Percentiles rank a stretch among this genome's conserved stretches.
phyloP scores from a whole-genome alignment of 2,888 invertebrate genomes.

The Dysmachus trigonus region DNA sequence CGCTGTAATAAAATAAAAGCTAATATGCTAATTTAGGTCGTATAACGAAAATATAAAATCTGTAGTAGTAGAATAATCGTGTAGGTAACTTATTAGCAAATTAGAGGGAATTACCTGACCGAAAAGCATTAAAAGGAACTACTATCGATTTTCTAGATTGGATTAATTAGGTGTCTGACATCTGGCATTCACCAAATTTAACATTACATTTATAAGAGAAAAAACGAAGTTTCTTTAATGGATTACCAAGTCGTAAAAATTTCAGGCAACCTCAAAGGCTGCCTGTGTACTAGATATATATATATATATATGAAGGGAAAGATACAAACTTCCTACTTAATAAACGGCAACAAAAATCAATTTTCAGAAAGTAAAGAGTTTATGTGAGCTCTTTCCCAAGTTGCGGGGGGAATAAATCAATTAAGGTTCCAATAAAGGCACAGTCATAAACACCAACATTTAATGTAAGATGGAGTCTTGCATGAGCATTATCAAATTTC shows the following conservation, averaged over 20 bases:
- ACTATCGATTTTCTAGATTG: not conserved
- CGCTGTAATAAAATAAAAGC: not conserved
- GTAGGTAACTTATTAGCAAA: not conserved
- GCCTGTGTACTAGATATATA: not conserved
- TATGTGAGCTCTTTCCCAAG: not conserved
- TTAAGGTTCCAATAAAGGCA: slow-evolving; percentile 18
- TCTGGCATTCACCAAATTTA: not conserved
- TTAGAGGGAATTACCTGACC: not conserved
- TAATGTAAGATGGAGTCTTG: not conserved
- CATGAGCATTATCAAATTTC: slow-evolving; percentile 47
- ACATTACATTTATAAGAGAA: not conserved
- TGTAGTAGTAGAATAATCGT: not conserved
- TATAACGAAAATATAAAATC: not conserved
- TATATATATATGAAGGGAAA: not conserved
- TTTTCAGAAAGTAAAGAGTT: not conserved
- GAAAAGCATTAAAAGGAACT: not conserved
- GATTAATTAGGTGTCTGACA: not conserved
- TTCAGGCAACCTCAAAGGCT: not conserved
- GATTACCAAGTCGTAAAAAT: not conserved
- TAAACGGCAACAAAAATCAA: not conserved
- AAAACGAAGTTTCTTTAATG: not conserved
- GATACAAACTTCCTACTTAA: not conserved
- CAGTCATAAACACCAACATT: slow-evolving; percentile 6
- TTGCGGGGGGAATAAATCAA: slow-evolving; percentile 16
- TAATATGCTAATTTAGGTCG: not conserved